phyloP scores from a whole-genome alignment of 2,113 vertebrate species.

The Tragelaphus imberbis region DNA sequence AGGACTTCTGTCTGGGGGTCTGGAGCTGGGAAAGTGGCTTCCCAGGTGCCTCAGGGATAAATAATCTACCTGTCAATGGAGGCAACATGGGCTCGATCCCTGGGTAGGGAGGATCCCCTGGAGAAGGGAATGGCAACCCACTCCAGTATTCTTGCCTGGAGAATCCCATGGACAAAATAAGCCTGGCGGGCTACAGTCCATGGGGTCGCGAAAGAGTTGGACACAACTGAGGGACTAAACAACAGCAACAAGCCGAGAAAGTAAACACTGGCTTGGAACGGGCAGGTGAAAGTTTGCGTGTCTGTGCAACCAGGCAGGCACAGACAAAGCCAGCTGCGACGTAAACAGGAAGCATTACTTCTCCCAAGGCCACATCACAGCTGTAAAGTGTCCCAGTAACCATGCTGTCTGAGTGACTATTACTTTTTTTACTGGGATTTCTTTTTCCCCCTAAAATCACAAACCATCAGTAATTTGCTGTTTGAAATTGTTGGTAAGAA shows the following conservation, averaged over 20 bases:
- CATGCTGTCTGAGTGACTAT: neutral
- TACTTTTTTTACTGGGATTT: neutral
- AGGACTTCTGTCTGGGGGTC: neutral
- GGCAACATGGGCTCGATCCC: neutral
- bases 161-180: neutral
- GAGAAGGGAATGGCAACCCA: neutral
- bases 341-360: neutral
- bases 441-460: neutral
- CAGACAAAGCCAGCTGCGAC: neutral
- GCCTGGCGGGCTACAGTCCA: neutral
- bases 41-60: neutral
- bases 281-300: neutral
- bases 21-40: neutral
- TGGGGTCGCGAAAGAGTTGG: neutral
- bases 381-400: neutral
- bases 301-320: too few species aligned
- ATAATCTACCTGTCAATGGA: neutral
- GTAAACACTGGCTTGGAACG: neutral
- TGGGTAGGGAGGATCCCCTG: neutral
- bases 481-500: neutral
- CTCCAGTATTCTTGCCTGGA: neutral
- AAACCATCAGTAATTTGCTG: neutral
- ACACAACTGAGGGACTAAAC: neutral
- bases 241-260: neutral
- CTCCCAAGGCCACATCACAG: neutral